Base-by-base conservation (phyloP, 2,888 invertebrate species). In the Dendrolimus pini region DNA sequence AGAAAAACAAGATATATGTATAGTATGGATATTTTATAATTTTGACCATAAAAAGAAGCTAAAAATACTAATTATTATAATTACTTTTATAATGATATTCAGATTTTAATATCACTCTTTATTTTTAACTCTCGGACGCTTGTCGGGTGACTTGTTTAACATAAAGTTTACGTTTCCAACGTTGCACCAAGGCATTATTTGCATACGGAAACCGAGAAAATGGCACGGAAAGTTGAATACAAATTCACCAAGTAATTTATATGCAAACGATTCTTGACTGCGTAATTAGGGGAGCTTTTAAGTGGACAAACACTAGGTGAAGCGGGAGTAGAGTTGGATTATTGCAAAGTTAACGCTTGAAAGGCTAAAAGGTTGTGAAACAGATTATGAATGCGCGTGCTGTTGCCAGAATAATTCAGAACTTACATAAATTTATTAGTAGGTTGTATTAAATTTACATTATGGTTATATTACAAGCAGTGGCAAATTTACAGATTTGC, bases 201-300 rank as follows among this genome's bases (percentile, higher is more conserved):
- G 82, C 83, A 85, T 84, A 71, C 70, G 74, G 71, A 72, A 75
- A 71, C 70, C 64, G 72, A 71, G 80, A 79, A 82, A 86, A 85
- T 82, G 74, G 74, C 78, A 73, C 66, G 71, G 74, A 80, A 82
- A 78, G 72, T 78, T 71, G 72, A 77, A 83, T 80, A 78, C 75
- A 79, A 79, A 80, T 82, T 80, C 72, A 74, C 70, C 59, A 67
- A 67, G 75, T 79, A 77, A 88, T 89, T 87, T 86, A 77, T 82
- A 89, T 88, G 85, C 86, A 83, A 88, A 88, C 76, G 82, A 84
- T 82, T 80, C 69, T 65, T 68, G 70, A 72, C 72, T 77, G 66
- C 69, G 78, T 82, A 85, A 86, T 85, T 84, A 85, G 79, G 73
- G 71, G 69, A 72, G 75, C 72, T 81, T 80, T 82, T 71, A 73